Conservation (phyloP, 1,140 invertebrate genomes). For the Micrasema minimum region DNA sequence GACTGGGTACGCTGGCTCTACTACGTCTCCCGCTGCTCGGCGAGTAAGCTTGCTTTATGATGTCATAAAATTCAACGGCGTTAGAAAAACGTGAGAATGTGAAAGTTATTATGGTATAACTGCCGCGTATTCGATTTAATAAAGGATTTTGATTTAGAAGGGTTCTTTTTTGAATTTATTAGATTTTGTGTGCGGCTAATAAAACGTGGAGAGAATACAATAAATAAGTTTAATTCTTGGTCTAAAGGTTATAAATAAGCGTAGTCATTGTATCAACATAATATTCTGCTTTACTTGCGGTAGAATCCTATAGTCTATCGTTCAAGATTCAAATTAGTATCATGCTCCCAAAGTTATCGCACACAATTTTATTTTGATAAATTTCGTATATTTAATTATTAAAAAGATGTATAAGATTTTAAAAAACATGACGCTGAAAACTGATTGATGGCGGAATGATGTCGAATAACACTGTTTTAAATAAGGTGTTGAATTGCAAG, state of each 20-base stretch:
- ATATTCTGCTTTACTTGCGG: too few species aligned
- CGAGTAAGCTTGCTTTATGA: slow-evolving; percentile 22
- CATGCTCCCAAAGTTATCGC: too few species aligned
- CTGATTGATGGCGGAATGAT: slow-evolving; percentile 2
- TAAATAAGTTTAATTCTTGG: not conserved
- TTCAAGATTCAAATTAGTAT: too few species aligned
- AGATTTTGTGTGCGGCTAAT: not conserved
- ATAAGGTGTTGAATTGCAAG: slow-evolving; percentile 18
- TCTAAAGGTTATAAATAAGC: too few species aligned
- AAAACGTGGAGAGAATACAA: not conserved
- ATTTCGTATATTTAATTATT: too few species aligned
- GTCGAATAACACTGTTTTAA: slow-evolving; percentile 3
- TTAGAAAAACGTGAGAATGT: slow-evolving; percentile 27
- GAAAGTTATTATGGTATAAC: not conserved
- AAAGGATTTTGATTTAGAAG: slow-evolving; percentile 4
- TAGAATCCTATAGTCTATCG: too few species aligned
- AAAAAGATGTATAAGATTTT: too few species aligned
- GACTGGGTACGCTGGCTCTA: too few species aligned
- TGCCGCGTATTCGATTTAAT: not conserved
- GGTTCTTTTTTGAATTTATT: not conserved
- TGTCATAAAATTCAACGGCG: slow-evolving; percentile 14
- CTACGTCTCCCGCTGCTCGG: slow-evolving; percentile 5
- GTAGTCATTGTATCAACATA: too few species aligned
- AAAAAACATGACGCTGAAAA: too few species aligned
- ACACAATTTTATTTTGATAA: too few species aligned